Evolutionary conservation across 2,113 vertebrate species (phyloP).

Genomic region (Dasyornis broadbenti): DNA sequence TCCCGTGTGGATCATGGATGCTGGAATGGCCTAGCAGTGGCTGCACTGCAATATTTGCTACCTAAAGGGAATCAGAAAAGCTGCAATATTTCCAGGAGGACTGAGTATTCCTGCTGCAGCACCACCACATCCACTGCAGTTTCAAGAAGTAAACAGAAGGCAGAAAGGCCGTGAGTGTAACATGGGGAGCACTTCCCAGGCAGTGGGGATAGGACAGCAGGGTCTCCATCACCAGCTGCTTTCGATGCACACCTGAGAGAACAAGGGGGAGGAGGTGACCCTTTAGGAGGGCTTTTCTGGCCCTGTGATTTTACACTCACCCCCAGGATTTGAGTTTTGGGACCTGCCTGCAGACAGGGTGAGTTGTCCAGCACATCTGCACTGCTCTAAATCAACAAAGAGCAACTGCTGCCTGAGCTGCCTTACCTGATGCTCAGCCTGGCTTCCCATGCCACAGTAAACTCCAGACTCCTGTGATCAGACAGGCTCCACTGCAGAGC

Average conservation of each 20-base stretch:
- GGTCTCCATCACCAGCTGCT: neutral
- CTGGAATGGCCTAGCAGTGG: neutral
- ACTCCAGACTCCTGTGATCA: neutral
- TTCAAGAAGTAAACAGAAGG: neutral
- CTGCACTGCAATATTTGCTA: neutral
- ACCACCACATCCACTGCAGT: neutral
- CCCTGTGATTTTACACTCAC: neutral
- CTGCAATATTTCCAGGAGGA: neutral
- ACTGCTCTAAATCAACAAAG: neutral
- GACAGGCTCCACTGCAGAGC: neutral
- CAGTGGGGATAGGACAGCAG: neutral
- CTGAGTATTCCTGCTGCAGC: neutral
- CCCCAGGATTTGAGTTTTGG: neutral
- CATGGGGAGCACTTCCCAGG: neutral
- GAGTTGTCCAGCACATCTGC: neutral
- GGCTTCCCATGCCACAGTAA: neutral
- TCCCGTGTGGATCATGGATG: neutral
- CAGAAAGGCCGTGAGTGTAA: neutral
- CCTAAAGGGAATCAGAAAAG: neutral
- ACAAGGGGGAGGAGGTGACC: neutral
- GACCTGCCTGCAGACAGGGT: neutral
- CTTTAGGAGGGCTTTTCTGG: neutral
- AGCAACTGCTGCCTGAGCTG: neutral
- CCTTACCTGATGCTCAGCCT: rapidly evolving
- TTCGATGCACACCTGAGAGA: neutral